Evolutionary conservation across 2,888 invertebrate species (phyloP), one percentile per base, ranked within the genome.

Genomic region (Agrilus biguttatus): DNA sequence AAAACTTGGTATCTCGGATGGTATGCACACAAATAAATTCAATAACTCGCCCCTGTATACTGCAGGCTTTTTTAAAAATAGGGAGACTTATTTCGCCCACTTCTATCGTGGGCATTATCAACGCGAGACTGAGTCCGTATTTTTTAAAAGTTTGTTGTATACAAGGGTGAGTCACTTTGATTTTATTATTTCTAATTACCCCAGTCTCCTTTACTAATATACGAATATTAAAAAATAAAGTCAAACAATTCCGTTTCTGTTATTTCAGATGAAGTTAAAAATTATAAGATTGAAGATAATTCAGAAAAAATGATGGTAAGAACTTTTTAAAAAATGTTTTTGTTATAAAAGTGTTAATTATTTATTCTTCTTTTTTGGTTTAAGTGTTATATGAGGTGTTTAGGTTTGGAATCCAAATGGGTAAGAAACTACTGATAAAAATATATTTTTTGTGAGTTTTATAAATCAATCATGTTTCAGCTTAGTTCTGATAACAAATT

Each of bases 321-420:
- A 4, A 34, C 28, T 37, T 33, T 12, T 36, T 10, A 12, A 14
- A 10, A 34, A 36, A 8, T 28, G 12, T n/a, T 14, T 14, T n/a
- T 14, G 19, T 41, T 23, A 8, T 21, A 6, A 21, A 21, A 21
- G 21, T 21, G 21, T 21, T 21, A 3, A 21, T 21, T 21, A 39
- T n/a, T 17, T 13, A 38, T 39, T 41, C 10, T 17, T 17, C 17
- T 41, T 19, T 45, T 14, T 39, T 33, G 28, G 43, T 57, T 61
- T 48, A 41, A 61, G 61, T 60, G 60, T 41, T 61, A 61, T 41
- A 58, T 60, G 59, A 56, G 58, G 45, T 61, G 61, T 42, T 46
- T 61, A 8, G 56, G 60, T 58, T 33, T 55, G 21, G 56, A 57
- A 47, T 53, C 56, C 6, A 55, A 57, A 50, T 62, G 62, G 61